Percentiles rank a stretch among this genome's conserved stretches.
Conservation (phyloP, 2,888 invertebrate genomes). For the Ormyrus labotus region DNA sequence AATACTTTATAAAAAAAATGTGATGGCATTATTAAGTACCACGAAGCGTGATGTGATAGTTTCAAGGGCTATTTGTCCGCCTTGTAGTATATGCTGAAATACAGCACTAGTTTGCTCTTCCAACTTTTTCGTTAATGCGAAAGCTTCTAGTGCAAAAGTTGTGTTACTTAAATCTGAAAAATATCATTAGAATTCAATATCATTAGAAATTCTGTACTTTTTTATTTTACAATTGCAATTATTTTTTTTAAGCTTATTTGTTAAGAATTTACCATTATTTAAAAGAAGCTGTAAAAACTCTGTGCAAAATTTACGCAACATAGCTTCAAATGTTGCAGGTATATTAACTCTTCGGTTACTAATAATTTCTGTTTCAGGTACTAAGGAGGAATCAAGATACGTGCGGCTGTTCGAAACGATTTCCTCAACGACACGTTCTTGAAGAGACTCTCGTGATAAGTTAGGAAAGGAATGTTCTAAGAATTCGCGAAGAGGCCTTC, state of each 20-base stretch:
- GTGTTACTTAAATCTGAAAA: conserved; percentile 61
- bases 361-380: conserved; percentile 56
- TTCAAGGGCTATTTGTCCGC: conserved; percentile 75
- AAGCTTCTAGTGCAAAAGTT: conserved; percentile 60
- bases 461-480: conserved; percentile 62
- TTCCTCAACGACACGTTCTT: conserved; percentile 61
- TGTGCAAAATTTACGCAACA: conserved; percentile 59
- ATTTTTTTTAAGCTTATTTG: too few relatives aligned
- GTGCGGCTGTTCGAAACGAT: conserved; percentile 62
- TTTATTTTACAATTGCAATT: not conserved
- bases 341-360: conserved; percentile 59
- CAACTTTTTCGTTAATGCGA: conserved; percentile 59
- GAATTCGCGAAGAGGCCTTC: conserved; percentile 63
- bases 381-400: conserved; percentile 60
- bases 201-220: not conserved
- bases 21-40: conserved; percentile 67
- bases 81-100: conserved; percentile 65
- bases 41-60: conserved; percentile 71
- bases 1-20: not conserved
- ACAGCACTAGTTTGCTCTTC: conserved; percentile 61
- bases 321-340: conserved; percentile 61
- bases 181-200: too few relatives aligned
- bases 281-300: conserved; percentile 61
- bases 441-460: conserved; percentile 51
- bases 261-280: conserved; percentile 58